phyloP scores from a whole-genome alignment of 2,113 vertebrate genomes.

The Peromyscus leucopus region DNA sequence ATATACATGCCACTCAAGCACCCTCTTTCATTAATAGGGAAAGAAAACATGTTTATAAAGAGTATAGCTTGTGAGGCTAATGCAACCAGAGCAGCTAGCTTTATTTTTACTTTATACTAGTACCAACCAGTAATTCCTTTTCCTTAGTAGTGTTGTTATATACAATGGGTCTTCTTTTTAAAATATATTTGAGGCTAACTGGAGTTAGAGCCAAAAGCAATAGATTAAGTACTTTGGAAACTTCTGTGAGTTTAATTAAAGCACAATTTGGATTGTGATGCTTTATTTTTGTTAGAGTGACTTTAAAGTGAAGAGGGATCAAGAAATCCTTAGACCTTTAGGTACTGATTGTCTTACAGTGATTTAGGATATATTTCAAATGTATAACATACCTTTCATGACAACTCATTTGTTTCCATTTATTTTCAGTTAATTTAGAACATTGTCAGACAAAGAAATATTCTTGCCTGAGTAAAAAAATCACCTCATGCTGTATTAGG shows the following conservation, averaged over 20 bases:
- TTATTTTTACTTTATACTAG: neutral
- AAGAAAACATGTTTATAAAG: neutral
- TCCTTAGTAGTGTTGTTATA: neutral
- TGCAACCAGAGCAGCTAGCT: neutral
- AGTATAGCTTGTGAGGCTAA: neutral
- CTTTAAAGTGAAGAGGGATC: slow-evolving; percentile 18
- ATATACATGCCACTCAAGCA: neutral
- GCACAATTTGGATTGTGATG: neutral
- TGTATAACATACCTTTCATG: slow-evolving; percentile 30
- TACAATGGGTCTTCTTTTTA: neutral
- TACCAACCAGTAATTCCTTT: neutral
- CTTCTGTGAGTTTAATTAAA: slow-evolving; percentile 30
- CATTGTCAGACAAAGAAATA: slow-evolving; percentile 28
- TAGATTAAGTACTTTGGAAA: slow-evolving; percentile 54
- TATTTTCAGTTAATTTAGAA: slow-evolving; percentile 62
- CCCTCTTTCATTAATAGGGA: neutral
- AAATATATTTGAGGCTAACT: neutral
- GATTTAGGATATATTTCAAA: slow-evolving; percentile 59
- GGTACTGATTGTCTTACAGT: slow-evolving; percentile 48
- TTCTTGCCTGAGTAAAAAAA: slow-evolving; percentile 13
- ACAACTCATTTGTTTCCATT: slow-evolving; percentile 23
- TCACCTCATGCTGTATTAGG: slow-evolving; percentile 53
- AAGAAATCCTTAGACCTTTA: slow-evolving; percentile 50
- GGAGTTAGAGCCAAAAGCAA: neutral
- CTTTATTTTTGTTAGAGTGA: slow-evolving; percentile 8